phyloP scores from a whole-genome alignment of 1,140 invertebrate species.

The Meloidogyne hapla region DNA sequence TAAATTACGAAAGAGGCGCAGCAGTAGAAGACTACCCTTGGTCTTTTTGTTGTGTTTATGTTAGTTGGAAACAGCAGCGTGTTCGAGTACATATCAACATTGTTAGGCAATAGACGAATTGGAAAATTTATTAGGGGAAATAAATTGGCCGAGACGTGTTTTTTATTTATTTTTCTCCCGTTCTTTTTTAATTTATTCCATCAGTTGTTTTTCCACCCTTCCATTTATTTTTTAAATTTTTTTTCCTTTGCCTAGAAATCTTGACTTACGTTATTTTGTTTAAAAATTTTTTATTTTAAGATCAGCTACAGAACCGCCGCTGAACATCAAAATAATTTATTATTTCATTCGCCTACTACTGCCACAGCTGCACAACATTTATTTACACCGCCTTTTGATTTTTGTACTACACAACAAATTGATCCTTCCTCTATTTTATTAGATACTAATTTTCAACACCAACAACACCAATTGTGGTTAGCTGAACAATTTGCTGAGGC shows the following conservation, averaged over 20 bases:
- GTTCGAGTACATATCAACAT: neutral
- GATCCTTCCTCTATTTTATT: neutral
- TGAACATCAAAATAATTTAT: conserved; percentile 4
- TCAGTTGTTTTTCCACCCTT: neutral
- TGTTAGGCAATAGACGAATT: neutral
- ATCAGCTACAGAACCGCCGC: neutral
- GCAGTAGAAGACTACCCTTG: conserved; percentile 1
- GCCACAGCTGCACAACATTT: conserved; percentile 4
- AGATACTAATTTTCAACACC: neutral
- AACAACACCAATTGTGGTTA: neutral
- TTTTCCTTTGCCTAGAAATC: neutral
- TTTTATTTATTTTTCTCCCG: conserved; percentile 2
- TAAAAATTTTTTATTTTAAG: neutral
- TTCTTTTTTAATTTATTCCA: neutral
- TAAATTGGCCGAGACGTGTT: neutral
- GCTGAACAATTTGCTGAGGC: neutral
- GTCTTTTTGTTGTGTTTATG: neutral
- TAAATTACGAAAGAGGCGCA: conserved; percentile 7
- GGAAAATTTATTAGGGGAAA: conserved; percentile 2
- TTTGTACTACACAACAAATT: conserved; percentile 2
- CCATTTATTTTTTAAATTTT: neutral
- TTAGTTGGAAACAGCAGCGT: neutral
- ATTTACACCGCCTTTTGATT: neutral
- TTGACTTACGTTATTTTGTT: neutral
- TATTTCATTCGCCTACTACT: neutral